phyloP scores from a whole-genome alignment of 2,113 vertebrate species.

The Pluvialis apricaria region DNA sequence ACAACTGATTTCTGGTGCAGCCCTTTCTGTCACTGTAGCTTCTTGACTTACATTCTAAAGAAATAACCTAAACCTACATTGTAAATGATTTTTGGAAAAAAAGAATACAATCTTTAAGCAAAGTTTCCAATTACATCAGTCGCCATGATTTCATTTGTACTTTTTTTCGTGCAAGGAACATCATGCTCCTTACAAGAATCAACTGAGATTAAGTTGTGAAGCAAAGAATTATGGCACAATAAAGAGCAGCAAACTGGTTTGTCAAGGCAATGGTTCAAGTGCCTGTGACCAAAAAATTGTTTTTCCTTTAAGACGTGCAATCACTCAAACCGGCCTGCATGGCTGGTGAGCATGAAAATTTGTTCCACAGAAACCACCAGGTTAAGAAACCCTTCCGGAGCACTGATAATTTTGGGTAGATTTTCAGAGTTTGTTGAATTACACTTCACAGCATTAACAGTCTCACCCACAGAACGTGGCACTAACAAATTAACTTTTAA shows the following conservation, averaged over 20 bases:
- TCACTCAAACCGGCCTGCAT: background rate
- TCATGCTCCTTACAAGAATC: background rate
- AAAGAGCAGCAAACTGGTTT: background rate
- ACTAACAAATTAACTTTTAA: background rate
- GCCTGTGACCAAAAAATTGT: background rate
- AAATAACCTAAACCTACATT: background rate
- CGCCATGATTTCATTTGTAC: background rate
- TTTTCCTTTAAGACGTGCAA: background rate
- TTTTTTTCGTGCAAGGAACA: background rate
- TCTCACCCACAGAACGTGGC: rapidly evolving
- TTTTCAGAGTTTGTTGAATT: background rate
- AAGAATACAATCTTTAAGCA: background rate
- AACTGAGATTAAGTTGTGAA: background rate
- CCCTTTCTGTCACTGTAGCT: background rate
- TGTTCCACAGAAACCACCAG: background rate
- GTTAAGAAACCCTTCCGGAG: background rate
- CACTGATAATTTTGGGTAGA: background rate
- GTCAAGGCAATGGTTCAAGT: background rate
- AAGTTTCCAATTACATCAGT: background rate
- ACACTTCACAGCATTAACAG: background rate
- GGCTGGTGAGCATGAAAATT: background rate
- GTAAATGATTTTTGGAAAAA: background rate
- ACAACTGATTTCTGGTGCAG: background rate
- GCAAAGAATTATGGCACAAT: background rate
- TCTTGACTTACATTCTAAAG: background rate